Evolutionary conservation across 2,113 vertebrate species (phyloP).

Genomic region (Illadopsis cleaveri): DNA sequence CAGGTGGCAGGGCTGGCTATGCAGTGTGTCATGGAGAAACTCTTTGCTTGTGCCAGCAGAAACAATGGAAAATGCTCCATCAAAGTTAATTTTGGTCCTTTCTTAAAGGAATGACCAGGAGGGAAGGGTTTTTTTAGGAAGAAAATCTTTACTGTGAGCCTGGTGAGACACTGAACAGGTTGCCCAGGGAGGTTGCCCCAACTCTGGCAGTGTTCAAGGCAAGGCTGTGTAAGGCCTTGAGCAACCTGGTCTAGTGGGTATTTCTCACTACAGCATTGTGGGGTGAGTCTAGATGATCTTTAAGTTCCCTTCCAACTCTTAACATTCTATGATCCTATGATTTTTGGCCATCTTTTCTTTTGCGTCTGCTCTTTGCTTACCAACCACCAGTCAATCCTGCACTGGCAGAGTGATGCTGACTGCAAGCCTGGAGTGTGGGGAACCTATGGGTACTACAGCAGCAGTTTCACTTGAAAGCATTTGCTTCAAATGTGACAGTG

Average conservation of each 20-base stretch:
- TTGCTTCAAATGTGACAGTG: neutral
- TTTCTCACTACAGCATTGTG: accelerated
- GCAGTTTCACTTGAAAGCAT: neutral
- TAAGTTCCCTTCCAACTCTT: neutral
- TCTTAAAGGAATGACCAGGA: neutral
- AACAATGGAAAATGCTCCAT: neutral
- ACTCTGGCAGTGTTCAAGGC: neutral
- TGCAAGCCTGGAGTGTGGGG: neutral
- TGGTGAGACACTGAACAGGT: neutral
- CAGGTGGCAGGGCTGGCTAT: neutral
- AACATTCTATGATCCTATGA: neutral
- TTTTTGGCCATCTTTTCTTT: neutral
- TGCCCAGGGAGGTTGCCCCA: neutral
- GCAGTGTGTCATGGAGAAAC: neutral
- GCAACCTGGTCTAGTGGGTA: neutral
- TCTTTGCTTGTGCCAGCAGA: neutral
- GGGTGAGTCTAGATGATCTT: neutral
- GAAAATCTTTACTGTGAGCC: neutral
- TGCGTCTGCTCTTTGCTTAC: neutral
- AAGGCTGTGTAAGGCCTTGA: neutral
- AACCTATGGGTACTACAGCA: accelerated
- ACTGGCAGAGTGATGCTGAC: neutral
- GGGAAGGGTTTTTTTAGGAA: neutral
- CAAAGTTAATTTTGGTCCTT: neutral
- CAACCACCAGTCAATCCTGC: neutral